These are phyloP conservation scores for Ciconia maguari DNA, from an alignment of 2,113 vertebrate species.

Conservation along the genomic window DNA sequence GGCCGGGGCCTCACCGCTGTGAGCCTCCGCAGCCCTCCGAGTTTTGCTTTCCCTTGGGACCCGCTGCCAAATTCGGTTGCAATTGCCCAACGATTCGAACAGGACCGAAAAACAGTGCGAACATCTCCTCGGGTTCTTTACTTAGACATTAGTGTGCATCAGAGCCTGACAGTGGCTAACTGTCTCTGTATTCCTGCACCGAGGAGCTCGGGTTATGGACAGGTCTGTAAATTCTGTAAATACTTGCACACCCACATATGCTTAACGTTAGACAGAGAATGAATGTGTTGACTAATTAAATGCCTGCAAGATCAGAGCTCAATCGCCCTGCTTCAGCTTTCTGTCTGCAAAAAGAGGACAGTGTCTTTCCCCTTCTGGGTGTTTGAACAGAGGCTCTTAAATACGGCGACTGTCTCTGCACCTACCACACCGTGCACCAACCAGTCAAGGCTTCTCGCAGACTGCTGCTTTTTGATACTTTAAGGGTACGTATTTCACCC, in stretches of 20 bases:
- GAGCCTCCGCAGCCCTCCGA: too few relatives aligned
- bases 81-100: fast-evolving
- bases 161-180: too few relatives aligned
- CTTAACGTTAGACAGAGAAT: background rate
- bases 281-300: background rate
- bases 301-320: background rate
- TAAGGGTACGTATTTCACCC: background rate
- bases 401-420: fast-evolving
- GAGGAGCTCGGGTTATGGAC: fast-evolving
- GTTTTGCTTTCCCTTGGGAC: too few relatives aligned
- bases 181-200: fast-evolving
- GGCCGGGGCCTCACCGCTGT: background rate
- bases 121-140: background rate
- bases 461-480: background rate
- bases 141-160: too few relatives aligned
- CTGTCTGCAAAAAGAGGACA: background rate
- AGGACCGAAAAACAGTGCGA: background rate
- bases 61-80: too few relatives aligned
- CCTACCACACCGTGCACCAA: fast-evolving
- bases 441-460: background rate
- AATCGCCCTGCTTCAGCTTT: background rate
- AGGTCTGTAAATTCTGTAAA: background rate
- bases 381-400: background rate
- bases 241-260: background rate
- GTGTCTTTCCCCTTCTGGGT: background rate